Percentiles rank a stretch among this genome's conserved stretches.
Conservation (phyloP, 2,113 vertebrate genomes). For the Seriola quinqueradiata region DNA sequence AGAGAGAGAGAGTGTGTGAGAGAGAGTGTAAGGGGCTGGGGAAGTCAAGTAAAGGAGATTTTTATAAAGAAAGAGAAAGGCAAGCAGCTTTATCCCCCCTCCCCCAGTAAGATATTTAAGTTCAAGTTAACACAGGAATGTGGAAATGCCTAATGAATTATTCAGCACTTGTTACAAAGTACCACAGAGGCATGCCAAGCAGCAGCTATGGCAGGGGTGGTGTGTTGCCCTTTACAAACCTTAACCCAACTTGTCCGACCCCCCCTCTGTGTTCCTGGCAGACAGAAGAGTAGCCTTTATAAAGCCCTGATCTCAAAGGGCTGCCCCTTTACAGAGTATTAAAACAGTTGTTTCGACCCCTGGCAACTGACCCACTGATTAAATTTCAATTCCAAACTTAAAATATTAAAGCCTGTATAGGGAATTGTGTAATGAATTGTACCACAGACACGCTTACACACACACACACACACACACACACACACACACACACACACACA, state of each 20-base stretch:
- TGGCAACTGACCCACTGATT: constrained; percentile 40
- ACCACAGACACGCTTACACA: neutral
- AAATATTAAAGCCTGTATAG: constrained; percentile 26
- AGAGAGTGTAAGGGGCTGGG: neutral
- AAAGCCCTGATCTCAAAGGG: constrained; percentile 23
- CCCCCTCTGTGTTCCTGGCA: constrained; percentile 39
- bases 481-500: constrained; percentile 15
- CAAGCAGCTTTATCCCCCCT: constrained; percentile 3
- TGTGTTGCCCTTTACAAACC: constrained; percentile 59
- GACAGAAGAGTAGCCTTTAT: constrained; percentile 27
- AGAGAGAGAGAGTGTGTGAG: too few species aligned
- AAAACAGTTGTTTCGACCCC: constrained; percentile 36
- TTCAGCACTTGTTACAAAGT: constrained; percentile 62
- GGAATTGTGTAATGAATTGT: constrained; percentile 13
- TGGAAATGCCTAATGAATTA: constrained; percentile 72
- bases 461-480: constrained; percentile 5
- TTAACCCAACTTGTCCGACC: constrained; percentile 39
- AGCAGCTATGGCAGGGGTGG: constrained; percentile 45
- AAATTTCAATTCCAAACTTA: constrained; percentile 28
- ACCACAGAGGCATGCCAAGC: constrained; percentile 54
- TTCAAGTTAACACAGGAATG: constrained; percentile 61
- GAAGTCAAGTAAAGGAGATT: constrained; percentile 39
- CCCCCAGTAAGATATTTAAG: constrained; percentile 37
- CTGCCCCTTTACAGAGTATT: constrained; percentile 23
- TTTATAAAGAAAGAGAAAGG: constrained; percentile 14